These are phyloP conservation scores for Acronicta leporina DNA, from an alignment of 2,888 invertebrate genomes.

Conservation along the genomic window DNA sequence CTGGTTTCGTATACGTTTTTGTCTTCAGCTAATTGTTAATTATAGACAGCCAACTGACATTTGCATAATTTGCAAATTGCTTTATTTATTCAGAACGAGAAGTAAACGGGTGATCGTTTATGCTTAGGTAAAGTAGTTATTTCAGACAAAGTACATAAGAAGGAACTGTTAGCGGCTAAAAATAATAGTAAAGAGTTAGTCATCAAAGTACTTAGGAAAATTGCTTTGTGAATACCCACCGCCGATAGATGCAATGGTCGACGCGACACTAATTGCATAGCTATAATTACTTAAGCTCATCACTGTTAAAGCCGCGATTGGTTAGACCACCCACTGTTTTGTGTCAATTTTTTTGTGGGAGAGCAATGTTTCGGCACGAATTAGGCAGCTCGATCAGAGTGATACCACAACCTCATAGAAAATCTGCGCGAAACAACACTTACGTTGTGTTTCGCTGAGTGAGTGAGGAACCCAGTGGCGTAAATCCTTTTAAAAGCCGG, in stretches of 20 bases:
- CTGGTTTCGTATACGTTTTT: conserved; percentile 20
- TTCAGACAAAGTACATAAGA: conserved; percentile 17
- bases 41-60: conserved; percentile 29
- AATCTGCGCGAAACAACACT: too few species aligned
- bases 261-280: conserved; percentile 11
- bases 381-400: too few species aligned
- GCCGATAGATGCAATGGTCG: conserved; percentile 29
- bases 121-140: conserved; percentile 9
- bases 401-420: too few species aligned
- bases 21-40: conserved; percentile 41
- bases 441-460: too few species aligned
- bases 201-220: conserved; percentile 43
- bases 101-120: conserved; percentile 27
- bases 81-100: conserved; percentile 17
- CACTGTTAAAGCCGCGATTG: conserved; percentile 29
- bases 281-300: conserved; percentile 35
- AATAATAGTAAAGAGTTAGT: conserved; percentile 29
- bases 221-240: conserved; percentile 26
- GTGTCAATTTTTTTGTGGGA: too few species aligned
- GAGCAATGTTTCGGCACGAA: too few species aligned
- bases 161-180: conserved; percentile 24
- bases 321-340: neutral
- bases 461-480: too few species aligned
- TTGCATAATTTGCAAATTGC: conserved; percentile 44
- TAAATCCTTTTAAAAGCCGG: too few species aligned